phyloP scores from a whole-genome alignment of 2,888 invertebrate species.

The Dryococelus australis region DNA sequence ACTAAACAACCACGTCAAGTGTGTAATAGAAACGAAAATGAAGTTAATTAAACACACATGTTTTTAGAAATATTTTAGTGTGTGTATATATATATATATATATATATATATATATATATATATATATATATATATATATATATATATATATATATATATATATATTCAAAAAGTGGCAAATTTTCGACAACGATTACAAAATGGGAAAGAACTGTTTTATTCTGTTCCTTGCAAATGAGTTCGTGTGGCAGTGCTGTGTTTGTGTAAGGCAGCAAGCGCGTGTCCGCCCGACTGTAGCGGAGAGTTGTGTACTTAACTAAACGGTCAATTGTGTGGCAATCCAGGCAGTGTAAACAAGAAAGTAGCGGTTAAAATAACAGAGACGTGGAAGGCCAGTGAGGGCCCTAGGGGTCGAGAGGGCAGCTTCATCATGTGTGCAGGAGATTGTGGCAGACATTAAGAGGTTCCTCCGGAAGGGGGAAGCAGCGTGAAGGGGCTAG shows the following conservation, averaged over 20 bases:
- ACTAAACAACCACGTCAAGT: too few species aligned
- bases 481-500: not conserved
- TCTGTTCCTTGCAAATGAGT: too few species aligned
- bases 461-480: not conserved
- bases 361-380: conserved; percentile 27
- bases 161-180: too few species aligned
- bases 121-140: too few species aligned
- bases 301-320: conserved; percentile 22
- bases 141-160: too few species aligned
- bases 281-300: not conserved
- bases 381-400: not conserved
- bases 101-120: too few species aligned
- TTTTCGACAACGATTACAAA: too few species aligned
- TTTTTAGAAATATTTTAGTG: too few species aligned
- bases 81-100: too few species aligned
- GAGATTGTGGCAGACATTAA: not conserved
- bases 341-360: conserved; percentile 20
- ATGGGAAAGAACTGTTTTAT: too few species aligned
- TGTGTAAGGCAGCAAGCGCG: not conserved
- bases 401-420: not conserved
- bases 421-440: not conserved
- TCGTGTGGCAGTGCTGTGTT: not conserved
- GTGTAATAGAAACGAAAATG: too few species aligned
- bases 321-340: conserved; percentile 21
- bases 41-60: too few species aligned